These are phyloP conservation scores for Phrynosoma blainvillii DNA, from an alignment of 2,113 vertebrate genomes.

Conservation along the genomic window DNA sequence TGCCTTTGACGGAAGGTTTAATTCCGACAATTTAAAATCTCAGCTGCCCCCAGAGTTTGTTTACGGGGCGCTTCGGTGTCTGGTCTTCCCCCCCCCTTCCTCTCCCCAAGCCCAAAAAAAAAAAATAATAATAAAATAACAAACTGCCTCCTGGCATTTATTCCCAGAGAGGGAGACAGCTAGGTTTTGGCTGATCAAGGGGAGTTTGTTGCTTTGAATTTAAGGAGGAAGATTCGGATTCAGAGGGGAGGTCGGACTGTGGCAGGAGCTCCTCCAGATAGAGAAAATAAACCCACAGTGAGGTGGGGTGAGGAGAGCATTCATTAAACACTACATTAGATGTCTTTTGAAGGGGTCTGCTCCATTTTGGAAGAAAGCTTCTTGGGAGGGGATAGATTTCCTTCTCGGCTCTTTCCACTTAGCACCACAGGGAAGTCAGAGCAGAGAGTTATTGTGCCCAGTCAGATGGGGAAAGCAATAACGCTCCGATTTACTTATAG, in stretches of 20 bases:
- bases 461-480: slow-evolving; percentile 64
- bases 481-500: slow-evolving; percentile 72
- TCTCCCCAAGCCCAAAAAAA: slow-evolving; percentile 13
- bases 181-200: slow-evolving; percentile 27
- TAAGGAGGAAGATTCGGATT: slow-evolving; percentile 55
- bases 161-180: slow-evolving; percentile 49
- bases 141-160: slow-evolving; percentile 46
- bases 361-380: no score
- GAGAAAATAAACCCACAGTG: slow-evolving; percentile 49
- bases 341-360: slow-evolving; percentile 6
- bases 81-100: neutral
- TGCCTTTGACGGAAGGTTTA: slow-evolving; percentile 81
- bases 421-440: neutral
- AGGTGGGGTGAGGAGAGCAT: slow-evolving; percentile 47
- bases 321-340: slow-evolving; percentile 57
- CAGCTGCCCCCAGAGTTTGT: slow-evolving; percentile 73
- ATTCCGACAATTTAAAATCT: slow-evolving; percentile 79
- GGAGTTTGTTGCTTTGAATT: slow-evolving; percentile 27
- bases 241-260: slow-evolving; percentile 27
- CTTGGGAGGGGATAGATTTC: neutral
- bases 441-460: slow-evolving; percentile 43
- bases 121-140: slow-evolving; percentile 60
- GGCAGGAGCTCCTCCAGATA: slow-evolving; percentile 34
- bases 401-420: slow-evolving; percentile 16
- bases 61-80: slow-evolving; percentile 44